A percentile compares a stretch with the other conserved stretches of the same genome.
These are phyloP conservation scores for Lasiurus cinereus DNA, from an alignment of 2,113 vertebrate genomes.

Conservation along the genomic window DNA sequence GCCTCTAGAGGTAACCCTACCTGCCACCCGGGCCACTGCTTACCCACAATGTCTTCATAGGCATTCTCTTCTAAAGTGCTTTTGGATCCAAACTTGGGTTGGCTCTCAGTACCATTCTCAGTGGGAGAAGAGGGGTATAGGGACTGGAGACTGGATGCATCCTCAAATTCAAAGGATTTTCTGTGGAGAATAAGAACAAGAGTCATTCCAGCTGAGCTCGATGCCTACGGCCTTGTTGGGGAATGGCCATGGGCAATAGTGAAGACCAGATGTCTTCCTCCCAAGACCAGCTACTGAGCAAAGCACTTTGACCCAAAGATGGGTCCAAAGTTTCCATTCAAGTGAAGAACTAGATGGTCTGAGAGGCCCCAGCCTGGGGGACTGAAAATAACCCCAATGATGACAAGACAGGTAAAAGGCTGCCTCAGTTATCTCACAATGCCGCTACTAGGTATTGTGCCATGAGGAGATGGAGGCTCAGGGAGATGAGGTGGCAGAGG, in stretches of 20 bases:
- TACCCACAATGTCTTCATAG: conserved; percentile 99
- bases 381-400: neutral
- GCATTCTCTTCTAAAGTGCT: conserved; percentile 99
- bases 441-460: neutral
- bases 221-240: neutral
- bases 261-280: neutral
- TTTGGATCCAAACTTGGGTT: conserved; percentile 93
- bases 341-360: conserved; percentile 6
- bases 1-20: neutral
- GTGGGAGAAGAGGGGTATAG: conserved; percentile 93
- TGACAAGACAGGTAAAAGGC: neutral
- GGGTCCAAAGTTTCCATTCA: neutral
- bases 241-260: neutral
- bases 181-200: conserved; percentile 86
- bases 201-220: conserved; percentile 49
- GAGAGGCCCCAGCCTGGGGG: neutral
- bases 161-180: conserved; percentile 97
- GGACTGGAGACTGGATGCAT: conserved; percentile 93
- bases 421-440: neutral
- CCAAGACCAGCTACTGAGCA: neutral
- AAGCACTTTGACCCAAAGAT: neutral
- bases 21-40: conserved; percentile 74
- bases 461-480: neutral
- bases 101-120: conserved; percentile 95
- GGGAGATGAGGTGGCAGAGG: neutral